A percentile compares a stretch with the other conserved stretches of the same genome.
These are phyloP conservation scores for Taphrorychus bicolor DNA, from an alignment of 2,888 invertebrate genomes.

Conservation along the genomic window DNA sequence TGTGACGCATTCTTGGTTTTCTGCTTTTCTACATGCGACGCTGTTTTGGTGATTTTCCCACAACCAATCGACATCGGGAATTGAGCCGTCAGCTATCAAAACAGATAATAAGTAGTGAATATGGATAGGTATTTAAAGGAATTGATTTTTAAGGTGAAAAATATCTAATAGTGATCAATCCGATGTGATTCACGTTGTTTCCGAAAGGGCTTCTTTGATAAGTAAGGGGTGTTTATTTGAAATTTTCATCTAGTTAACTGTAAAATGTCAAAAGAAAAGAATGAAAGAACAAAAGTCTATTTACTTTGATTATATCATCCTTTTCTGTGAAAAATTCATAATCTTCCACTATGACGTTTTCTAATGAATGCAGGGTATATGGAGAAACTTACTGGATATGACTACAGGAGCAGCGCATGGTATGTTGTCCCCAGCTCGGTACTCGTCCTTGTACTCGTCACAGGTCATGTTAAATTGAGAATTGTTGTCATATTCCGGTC, in stretches of 20 bases:
- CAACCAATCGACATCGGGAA: slow-evolving; percentile 68
- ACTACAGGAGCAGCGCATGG: slow-evolving; percentile 72
- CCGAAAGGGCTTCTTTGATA: no score
- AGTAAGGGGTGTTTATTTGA: no score
- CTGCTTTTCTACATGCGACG: slow-evolving; percentile 66
- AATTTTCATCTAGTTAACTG: no score
- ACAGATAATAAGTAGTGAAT: not conserved
- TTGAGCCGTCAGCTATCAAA: slow-evolving; percentile 65
- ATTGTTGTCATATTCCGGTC: slow-evolving; percentile 67
- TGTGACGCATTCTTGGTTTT: slow-evolving; percentile 70
- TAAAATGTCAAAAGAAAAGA: no score
- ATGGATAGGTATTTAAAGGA: not conserved
- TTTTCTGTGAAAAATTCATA: not conserved
- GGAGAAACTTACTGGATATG: slow-evolving; percentile 67
- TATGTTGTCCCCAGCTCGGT: slow-evolving; percentile 53
- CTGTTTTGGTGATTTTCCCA: slow-evolving; percentile 64
- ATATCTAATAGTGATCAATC: no score
- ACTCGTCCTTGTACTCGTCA: slow-evolving; percentile 51
- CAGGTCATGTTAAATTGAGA: slow-evolving; percentile 62
- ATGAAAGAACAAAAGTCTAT: no score
- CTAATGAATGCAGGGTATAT: not conserved
- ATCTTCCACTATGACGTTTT: no score
- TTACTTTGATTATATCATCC: no score
- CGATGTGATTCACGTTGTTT: no score
- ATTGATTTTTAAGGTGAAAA: no score